A percentile compares a stretch with the other conserved stretches of the same genome.
Conservation (phyloP, 2,113 vertebrate genomes). For the Campylomormyrus tamandua region DNA sequence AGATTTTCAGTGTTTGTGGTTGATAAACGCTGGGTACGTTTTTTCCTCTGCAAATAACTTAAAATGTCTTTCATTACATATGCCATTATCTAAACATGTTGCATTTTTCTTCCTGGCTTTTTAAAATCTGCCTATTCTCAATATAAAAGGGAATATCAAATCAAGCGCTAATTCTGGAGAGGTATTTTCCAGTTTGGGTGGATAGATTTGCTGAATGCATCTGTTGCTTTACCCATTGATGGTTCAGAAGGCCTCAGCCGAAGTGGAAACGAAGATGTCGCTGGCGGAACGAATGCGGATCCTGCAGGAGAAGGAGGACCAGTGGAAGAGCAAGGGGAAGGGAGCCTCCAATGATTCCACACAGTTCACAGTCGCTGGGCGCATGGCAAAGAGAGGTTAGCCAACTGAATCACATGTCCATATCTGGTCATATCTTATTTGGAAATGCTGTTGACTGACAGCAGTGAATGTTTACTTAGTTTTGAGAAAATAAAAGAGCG, state of each 20-base stretch:
- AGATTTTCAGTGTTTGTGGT: not conserved
- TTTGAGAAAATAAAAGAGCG: not conserved
- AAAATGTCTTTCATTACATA: not conserved
- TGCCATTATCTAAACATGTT: not conserved
- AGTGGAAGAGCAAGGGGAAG: slow-evolving; percentile 63
- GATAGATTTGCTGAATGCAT: not conserved
- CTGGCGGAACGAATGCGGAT: slow-evolving; percentile 61
- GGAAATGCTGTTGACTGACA: not conserved
- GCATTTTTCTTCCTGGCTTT: not conserved
- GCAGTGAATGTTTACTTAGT: not conserved
- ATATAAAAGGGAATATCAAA: not conserved
- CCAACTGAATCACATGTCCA: not conserved
- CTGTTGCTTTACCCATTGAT: not conserved
- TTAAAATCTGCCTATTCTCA: not conserved
- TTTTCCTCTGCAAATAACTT: not conserved
- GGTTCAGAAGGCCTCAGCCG: slow-evolving; percentile 49
- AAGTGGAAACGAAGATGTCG: slow-evolving; percentile 52
- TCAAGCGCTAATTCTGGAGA: not conserved
- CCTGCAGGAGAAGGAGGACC: slow-evolving; percentile 63
- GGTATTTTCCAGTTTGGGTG: not conserved
- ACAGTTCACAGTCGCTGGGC: slow-evolving; percentile 69
- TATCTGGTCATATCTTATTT: not conserved
- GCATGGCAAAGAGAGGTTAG: slow-evolving; percentile 67
- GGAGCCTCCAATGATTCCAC: slow-evolving; percentile 65
- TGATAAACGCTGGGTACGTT: not conserved